Evolutionary conservation across 2,888 invertebrate species (phyloP), one percentile per base, ranked within the genome.

Genomic region (Doris montereyensis): DNA sequence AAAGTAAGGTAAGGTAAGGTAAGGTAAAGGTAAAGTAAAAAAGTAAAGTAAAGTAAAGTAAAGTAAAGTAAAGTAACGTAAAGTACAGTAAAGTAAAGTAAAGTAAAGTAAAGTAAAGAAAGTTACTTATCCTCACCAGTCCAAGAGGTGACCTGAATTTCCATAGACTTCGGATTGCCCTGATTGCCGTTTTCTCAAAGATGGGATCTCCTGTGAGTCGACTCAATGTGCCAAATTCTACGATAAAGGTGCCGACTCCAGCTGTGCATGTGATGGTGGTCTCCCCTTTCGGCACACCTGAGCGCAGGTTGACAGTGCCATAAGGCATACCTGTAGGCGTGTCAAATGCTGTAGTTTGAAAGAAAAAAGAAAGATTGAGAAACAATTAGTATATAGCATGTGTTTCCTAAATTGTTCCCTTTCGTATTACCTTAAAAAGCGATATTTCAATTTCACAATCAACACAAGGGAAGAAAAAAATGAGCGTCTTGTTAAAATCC

Each of bases 261-360:
- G 99, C 99, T 0, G 99, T 98, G 90, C 99, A 99, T 0, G 99
- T 99, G 0, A 99, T 94, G 57, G 97, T 95, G 0, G 99, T 99
- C 92, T 99, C 99, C 8, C 96, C 97, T 41, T 94, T 93, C 0
- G 99, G 99, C 0, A 99, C 97, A 17, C 99, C 99, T 88, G 96
- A 93, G 76, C 95, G 93, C 52, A 99, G 93, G 91, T 97, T 97
- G 0, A 97, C 97, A 0, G 99, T 99, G 5, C 99, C 99, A 92
- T 97, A 99, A 0, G 99, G 98, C 98, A 98, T 98, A 1, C 98
- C 97, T 62, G 92, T 93, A 1, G 88, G 85, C n/a, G 92, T 92
- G 81, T 92, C 89, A 86, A 93, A 93, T 4, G 92, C 93, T 92
- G 82, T 1, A 87, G 24, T 17, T 10, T 21, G n/a, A n/a, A n/a